phyloP scores from a whole-genome alignment of 2,113 vertebrate genomes.

The Gymnobelideus leadbeateri region DNA sequence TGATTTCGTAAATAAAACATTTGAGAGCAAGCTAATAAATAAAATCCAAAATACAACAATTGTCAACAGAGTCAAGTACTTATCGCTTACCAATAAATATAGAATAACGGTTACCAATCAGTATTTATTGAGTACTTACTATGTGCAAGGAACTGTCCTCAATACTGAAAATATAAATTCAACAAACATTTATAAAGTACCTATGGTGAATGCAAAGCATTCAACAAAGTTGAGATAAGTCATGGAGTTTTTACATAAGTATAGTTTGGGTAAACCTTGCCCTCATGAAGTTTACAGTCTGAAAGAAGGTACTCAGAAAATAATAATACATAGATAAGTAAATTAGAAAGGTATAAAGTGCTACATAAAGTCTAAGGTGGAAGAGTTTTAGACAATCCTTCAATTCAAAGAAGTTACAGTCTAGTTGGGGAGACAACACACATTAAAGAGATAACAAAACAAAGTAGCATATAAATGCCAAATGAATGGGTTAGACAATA shows the following conservation, averaged over 20 bases:
- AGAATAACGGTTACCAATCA: not conserved
- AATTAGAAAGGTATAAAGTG: not conserved
- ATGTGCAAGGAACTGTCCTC: not conserved
- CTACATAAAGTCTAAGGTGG: not conserved
- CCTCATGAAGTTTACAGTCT: not conserved
- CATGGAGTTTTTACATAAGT: not conserved
- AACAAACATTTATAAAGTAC: not conserved
- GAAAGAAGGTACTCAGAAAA: not conserved
- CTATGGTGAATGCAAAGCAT: not conserved
- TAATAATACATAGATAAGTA: not conserved
- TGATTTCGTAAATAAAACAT: slow-evolving; percentile 59
- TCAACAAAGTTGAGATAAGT: not conserved
- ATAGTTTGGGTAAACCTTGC: not conserved
- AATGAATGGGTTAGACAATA: slow-evolving; percentile 59
- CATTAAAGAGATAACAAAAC: slow-evolving; percentile 54
- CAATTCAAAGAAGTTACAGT: slow-evolving; percentile 3
- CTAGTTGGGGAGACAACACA: slow-evolving; percentile 49
- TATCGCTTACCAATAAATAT: not conserved
- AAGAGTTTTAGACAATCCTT: not conserved
- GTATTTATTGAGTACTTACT: not conserved
- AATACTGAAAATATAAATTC: not conserved
- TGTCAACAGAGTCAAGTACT: not conserved
- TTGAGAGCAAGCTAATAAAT: slow-evolving; percentile 55
- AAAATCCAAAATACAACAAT: slow-evolving; percentile 66
- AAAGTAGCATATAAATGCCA: slow-evolving; percentile 21